Base-by-base conservation (phyloP, 1,140 invertebrate genomes). In the Metaphire vulgaris region DNA sequence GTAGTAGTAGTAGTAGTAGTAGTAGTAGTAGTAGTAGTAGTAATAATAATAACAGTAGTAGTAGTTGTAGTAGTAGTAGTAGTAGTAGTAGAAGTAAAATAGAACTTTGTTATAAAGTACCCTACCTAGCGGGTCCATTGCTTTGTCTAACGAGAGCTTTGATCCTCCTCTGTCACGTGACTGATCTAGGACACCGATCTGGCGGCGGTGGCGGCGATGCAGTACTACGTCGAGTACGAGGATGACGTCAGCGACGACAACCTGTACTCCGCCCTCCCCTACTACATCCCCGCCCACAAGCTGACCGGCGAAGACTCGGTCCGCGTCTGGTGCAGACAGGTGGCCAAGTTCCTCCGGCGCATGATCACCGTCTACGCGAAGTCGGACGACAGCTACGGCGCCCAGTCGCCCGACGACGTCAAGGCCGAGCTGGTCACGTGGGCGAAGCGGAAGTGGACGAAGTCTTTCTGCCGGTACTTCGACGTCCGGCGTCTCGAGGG, bases 61-160 rank as follows among this genome's bases (percentile, higher is more conserved):
- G 64, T 15, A n/a, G 15, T 65, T 15, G 15, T 65, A 15, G 15
- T 15, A 15, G 15, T n/a, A 65, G 64, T 15, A n/a, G 64, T 65
- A n/a, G n/a, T 15, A 15, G 64, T 65, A 65, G 15, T 15, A 15
- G 64, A 15, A 81, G 79, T 80, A 82, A 76, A 30, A 64, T 31
- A 26, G 69, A 0, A 32, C 14, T 0, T n/a, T n/a, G n/a, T n/a
- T n/a, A n/a, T n/a, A n/a, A n/a, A n/a, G n/a, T n/a, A n/a, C n/a
- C n/a, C n/a, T n/a, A n/a, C n/a, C n/a, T n/a, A n/a, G n/a, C n/a
- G n/a, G n/a, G n/a, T n/a, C n/a, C n/a, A n/a, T n/a, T n/a, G n/a
- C n/a, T n/a, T n/a, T n/a, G n/a, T n/a, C n/a, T n/a, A n/a, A n/a
- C n/a, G n/a, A n/a, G n/a, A n/a, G n/a, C n/a, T n/a, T n/a, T n/a